phyloP scores from a whole-genome alignment of 2,888 invertebrate species.

The Lasioglossum malachurum region DNA sequence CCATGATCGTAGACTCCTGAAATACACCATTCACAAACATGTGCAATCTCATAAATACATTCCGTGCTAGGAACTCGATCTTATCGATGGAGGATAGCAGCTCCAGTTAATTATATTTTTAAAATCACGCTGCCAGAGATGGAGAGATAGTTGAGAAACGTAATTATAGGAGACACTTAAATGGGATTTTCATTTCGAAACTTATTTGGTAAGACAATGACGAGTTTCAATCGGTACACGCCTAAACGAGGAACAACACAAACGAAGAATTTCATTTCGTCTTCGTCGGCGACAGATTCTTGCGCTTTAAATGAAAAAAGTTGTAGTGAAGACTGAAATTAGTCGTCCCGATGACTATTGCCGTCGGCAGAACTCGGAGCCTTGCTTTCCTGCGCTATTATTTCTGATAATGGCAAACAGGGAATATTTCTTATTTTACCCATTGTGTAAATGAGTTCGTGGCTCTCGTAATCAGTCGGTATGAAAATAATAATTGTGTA shows the following conservation, averaged over 20 bases:
- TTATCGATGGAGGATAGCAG: background rate
- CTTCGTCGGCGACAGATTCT: background rate
- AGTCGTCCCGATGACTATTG: background rate
- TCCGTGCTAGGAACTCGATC: background rate
- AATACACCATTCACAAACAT: background rate
- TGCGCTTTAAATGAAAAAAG: background rate
- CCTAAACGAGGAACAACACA: background rate
- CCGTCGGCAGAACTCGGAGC: background rate
- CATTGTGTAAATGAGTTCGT: background rate
- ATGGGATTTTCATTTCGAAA: slow-evolving; percentile 18
- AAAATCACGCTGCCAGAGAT: background rate
- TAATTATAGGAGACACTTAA: slow-evolving; percentile 3
- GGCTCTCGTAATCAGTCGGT: too few species aligned
- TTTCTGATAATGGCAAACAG: slow-evolving; percentile 6
- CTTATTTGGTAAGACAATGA: background rate
- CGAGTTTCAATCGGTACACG: background rate
- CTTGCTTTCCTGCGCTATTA: background rate
- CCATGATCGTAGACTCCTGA: background rate
- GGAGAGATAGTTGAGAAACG: background rate
- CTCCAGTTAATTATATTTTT: background rate
- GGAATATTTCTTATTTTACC: slow-evolving; percentile 2
- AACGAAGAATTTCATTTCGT: slow-evolving; percentile 21
- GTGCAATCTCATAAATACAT: background rate
- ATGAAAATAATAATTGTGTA: background rate
- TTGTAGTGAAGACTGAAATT: slow-evolving; percentile 5